Base-by-base conservation (phyloP, 2,113 vertebrate species). In the Gadus macrocephalus region DNA sequence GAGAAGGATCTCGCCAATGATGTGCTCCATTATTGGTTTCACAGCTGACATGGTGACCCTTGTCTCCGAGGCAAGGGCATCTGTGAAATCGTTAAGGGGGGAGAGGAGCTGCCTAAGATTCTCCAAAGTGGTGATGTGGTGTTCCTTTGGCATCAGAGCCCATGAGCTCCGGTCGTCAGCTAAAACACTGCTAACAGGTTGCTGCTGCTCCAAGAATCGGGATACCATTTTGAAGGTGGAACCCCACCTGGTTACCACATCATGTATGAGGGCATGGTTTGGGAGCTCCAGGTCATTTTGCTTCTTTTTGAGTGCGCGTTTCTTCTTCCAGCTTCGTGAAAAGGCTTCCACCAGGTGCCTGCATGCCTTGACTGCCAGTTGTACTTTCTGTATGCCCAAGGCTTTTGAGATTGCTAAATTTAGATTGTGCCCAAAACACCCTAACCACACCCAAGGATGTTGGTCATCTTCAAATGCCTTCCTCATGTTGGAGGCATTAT, bases 51-150 rank as follows among this genome's bases (percentile, higher is more conserved):
- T 28, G 27, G 63, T 66, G 28, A 72, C 64, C 27, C 27, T 27
- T 62, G 69, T 70, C 55, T 70, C 67, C 4, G 67, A 65, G 49
- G 61, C 73, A 68, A 75, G 61, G 53, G 67, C 49, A 65, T 75
- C 67, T 35, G 67, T 70, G 28, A 75, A 69, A 12, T 38, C 62
- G 66, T 61, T 20, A 25, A 75, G 67, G 53, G 15, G 49, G 17
- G 12, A 17, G 17, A 61, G 68, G 15, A 69, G 8, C 35, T 61
- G 19, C 25, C 53, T 5, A 2, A 38, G 42, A 28, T 58, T 62
- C 31, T 68, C 72, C 35, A 74, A 11, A 12, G 53, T 25, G 22
- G 28, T 38, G 17, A 63, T 49, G 65, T 49, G 19, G 12, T 1
- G 22, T 15, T 62, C 58, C n/a, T 62, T 68, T 5, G 56, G 72